These are phyloP conservation scores for Catharus minimus DNA, from an alignment of 2,113 vertebrate species.

Conservation along the genomic window DNA sequence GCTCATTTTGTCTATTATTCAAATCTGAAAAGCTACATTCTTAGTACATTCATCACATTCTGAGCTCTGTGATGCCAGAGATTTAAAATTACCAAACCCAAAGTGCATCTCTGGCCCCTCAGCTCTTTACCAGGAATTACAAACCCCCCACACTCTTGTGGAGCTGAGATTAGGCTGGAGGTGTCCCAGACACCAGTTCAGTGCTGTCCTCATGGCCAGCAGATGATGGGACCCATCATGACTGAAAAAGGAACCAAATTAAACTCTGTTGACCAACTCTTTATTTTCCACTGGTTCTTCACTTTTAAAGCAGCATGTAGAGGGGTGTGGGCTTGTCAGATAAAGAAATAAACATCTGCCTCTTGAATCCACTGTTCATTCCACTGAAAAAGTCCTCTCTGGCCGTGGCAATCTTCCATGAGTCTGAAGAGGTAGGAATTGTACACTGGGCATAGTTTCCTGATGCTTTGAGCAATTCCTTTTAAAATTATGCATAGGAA, in stretches of 20 bases:
- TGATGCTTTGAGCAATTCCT: slow-evolving; percentile 44
- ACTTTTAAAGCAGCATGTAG: background rate
- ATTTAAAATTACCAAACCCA: background rate
- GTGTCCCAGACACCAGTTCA: background rate
- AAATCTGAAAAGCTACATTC: background rate
- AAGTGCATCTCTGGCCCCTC: background rate
- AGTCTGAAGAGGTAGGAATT: background rate
- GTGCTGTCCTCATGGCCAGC: too few relatives aligned
- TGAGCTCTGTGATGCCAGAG: background rate
- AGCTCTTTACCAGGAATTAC: background rate
- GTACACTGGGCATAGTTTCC: slow-evolving; percentile 29
- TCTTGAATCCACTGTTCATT: background rate
- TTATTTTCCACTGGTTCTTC: background rate
- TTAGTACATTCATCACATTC: background rate
- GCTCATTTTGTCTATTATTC: background rate
- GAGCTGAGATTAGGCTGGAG: background rate
- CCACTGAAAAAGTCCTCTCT: background rate
- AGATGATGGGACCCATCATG: fast-evolving
- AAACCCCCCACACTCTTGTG: background rate
- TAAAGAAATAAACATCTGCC: background rate
- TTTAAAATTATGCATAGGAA: slow-evolving; percentile 40
- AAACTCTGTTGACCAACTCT: background rate
- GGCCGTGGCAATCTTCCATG: background rate
- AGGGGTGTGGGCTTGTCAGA: background rate
- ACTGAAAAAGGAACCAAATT: background rate